Conservation (phyloP, 2,113 vertebrate genomes). For the Abramis brama region DNA sequence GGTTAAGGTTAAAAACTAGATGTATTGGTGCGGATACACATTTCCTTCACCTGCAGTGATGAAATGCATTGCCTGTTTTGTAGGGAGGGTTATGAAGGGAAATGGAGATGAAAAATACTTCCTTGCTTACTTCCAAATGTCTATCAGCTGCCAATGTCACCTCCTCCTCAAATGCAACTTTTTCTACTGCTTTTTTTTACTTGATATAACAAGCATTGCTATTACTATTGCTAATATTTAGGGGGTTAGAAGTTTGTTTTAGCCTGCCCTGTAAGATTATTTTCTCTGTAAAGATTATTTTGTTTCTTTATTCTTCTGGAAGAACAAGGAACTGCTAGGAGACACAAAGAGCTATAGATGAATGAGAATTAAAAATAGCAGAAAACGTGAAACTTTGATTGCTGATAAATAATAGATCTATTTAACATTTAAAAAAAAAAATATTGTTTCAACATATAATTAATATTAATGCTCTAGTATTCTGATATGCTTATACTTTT, state of each 20-base stretch:
- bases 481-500: too few species aligned
- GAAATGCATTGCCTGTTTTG: slow-evolving; percentile 68
- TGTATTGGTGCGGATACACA: neutral
- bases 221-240: neutral
- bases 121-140: slow-evolving; percentile 61
- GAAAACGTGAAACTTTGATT: neutral
- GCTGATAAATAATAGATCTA: too few species aligned
- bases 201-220: neutral
- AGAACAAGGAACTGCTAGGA: neutral
- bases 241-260: neutral
- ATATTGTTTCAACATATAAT: too few species aligned
- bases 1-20: neutral
- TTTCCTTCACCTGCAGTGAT: slow-evolving; percentile 71
- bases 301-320: neutral
- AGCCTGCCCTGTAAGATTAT: neutral
- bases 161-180: neutral
- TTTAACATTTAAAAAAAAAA: too few species aligned
- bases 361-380: neutral
- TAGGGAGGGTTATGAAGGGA: slow-evolving; percentile 43
- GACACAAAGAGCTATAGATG: neutral
- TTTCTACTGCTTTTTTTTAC: neutral
- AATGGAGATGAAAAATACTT: slow-evolving; percentile 71
- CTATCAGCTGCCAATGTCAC: neutral
- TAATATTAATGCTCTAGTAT: too few species aligned
- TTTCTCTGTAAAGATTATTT: neutral